Evolutionary conservation across 2,113 vertebrate species (phyloP).

Genomic region (Genyomyrus donnyi): DNA sequence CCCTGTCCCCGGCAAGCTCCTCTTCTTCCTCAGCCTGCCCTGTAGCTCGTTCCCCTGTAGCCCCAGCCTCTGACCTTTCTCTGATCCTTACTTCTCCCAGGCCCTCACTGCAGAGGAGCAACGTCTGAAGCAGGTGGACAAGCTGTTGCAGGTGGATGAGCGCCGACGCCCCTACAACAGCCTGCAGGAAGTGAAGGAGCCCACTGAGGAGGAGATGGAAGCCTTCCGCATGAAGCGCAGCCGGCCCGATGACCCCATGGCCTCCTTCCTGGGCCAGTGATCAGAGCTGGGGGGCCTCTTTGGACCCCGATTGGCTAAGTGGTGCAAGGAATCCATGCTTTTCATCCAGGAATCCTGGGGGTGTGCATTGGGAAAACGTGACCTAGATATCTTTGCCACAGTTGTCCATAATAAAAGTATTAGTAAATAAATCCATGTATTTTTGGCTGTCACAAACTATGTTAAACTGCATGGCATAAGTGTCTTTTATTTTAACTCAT

Average conservation of each 20-base stretch:
- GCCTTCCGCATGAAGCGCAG: slow-evolving; percentile 88
- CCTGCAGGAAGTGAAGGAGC: slow-evolving; percentile 73
- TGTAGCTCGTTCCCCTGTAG: neutral
- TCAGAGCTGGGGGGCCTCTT: neutral
- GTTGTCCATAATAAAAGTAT: neutral
- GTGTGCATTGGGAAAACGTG: neutral
- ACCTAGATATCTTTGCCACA: neutral
- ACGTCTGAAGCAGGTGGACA: slow-evolving; percentile 76
- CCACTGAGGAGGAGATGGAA: slow-evolving; percentile 95
- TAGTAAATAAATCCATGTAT: neutral
- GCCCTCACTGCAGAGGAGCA: slow-evolving; percentile 89
- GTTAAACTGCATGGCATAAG: neutral
- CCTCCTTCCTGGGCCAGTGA: slow-evolving; percentile 81
- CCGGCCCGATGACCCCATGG: slow-evolving; percentile 90
- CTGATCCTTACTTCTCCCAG: slow-evolving; percentile 46
- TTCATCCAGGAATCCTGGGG: neutral
- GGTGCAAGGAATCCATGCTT: neutral
- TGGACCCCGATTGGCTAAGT: neutral
- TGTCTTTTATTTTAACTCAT: neutral
- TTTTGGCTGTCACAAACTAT: neutral
- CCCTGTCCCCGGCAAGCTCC: neutral
- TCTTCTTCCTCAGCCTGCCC: neutral
- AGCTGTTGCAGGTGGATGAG: slow-evolving; percentile 84
- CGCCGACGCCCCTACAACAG: slow-evolving; percentile 86
- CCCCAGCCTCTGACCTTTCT: neutral